These are phyloP conservation scores for Athene noctua DNA, from an alignment of 2,113 vertebrate genomes.

Conservation along the genomic window DNA sequence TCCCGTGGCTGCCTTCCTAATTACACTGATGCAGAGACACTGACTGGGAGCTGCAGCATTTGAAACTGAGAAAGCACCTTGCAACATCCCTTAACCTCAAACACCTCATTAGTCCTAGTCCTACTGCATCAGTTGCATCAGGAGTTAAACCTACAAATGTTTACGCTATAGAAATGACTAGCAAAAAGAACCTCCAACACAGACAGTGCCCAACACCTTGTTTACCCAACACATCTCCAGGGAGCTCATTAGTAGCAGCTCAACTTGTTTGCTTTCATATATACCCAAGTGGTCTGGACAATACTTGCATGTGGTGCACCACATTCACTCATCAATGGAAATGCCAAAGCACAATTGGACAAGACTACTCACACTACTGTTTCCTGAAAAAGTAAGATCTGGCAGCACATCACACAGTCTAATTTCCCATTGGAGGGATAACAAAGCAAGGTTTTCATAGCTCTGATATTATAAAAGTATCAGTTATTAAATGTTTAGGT, in stretches of 20 bases:
- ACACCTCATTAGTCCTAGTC: background rate
- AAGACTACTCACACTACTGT: background rate
- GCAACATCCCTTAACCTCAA: background rate
- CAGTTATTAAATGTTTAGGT: background rate
- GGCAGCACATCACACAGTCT: background rate
- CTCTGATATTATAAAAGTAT: background rate
- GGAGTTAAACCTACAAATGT: background rate
- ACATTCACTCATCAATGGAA: background rate
- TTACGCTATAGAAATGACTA: background rate
- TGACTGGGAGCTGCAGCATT: background rate
- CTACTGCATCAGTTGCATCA: background rate
- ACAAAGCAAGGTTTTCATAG: background rate
- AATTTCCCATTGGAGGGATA: background rate
- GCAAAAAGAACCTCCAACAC: background rate
- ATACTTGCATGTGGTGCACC: background rate
- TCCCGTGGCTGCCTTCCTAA: background rate
- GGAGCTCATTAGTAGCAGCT: conserved; percentile 37
- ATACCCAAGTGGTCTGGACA: background rate
- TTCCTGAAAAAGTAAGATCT: background rate
- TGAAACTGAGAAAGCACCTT: background rate
- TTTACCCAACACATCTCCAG: background rate
- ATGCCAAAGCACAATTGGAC: background rate
- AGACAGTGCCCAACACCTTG: background rate
- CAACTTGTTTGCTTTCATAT: background rate
- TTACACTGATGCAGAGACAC: background rate